Conservation (phyloP, 1,140 invertebrate genomes). For the Charaxes varanes region DNA sequence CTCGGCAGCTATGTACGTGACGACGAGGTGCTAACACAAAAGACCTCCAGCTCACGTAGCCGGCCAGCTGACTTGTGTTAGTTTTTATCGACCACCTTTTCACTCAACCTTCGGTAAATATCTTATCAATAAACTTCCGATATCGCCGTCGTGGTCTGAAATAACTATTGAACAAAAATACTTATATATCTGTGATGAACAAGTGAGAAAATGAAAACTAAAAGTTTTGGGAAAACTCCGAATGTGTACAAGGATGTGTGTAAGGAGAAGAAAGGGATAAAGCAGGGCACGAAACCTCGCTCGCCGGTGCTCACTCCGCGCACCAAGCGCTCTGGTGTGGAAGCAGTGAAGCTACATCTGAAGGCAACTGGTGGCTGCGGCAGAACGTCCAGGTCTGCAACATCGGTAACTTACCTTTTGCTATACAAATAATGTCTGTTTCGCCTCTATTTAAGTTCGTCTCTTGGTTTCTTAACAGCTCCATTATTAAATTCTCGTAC, state of each 20-base stretch:
- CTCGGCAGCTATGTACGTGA: conserved; percentile 37
- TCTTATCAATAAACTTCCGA: conserved; percentile 42
- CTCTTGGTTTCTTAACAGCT: too few species aligned
- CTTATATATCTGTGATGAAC: not conserved
- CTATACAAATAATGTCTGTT: too few species aligned
- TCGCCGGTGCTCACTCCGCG: conserved; percentile 19
- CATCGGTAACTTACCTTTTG: too few species aligned
- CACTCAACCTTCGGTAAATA: conserved; percentile 50
- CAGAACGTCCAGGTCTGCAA: conserved; percentile 57
- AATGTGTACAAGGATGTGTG: conserved; percentile 28
- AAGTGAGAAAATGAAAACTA: conserved; percentile 45
- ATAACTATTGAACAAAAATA: not conserved
- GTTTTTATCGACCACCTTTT: conserved; percentile 54
- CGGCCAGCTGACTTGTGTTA: conserved; percentile 35
- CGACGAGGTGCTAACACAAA: conserved; percentile 52
- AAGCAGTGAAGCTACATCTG: conserved; percentile 61
- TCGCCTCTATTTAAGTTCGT: too few species aligned
- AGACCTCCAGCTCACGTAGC: conserved; percentile 44
- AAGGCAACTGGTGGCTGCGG: conserved; percentile 50
- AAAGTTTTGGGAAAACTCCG: conserved; percentile 27
- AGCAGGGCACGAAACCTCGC: conserved; percentile 22
- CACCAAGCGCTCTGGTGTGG: conserved; percentile 51
- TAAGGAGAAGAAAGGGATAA: conserved; percentile 35
- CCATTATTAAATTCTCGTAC: too few species aligned
- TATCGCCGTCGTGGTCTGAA: conserved; percentile 1